Base-by-base conservation (phyloP, 2,888 invertebrate genomes). In the Lithophane leautieri region DNA sequence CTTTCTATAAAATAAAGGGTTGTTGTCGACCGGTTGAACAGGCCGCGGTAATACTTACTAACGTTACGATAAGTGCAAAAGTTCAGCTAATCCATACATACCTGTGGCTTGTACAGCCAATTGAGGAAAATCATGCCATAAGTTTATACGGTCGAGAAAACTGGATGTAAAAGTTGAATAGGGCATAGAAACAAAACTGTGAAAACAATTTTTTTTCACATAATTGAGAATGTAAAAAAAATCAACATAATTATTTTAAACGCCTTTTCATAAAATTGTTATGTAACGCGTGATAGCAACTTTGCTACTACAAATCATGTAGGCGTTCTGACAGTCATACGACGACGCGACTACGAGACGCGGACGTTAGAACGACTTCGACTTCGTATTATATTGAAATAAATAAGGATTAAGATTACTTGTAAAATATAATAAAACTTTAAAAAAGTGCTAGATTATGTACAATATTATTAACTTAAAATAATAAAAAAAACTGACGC, bases 1-100 rank as follows among this genome's bases (percentile, higher is more conserved):
- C 87, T 87, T 87, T 86, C 87, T 87, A 79, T 68, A 68, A 78
- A 83, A 76, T 85, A 83, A 75, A 75, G 74, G 81, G 81, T 81
- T 87, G 67, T 19, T 69, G 16, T 68, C 60, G 73, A 85, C 83
- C 69, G 66, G 87, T 83, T 28, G 28, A 66, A 50, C 76, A 44
- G 25, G 82, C 62, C 54, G n/a, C 44, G 52, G 52, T 70, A 44
- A 61, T 60, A 76, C 56, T 69, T 50, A 50, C 50, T 19, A 73
- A 70, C 62, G 52, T 50, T 70, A 42, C 60, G 73, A 60, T 70
- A 71, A 82, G 80, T 82, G 80, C 77, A 78, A 85, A 80, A 76
- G 80, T 85, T 82, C 79, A 74, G 56, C 68, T 73, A 78, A 75
- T 84, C 47, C 22, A 68, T 61, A 73, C 70, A 73, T 75, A 58